Percentiles rank a stretch among this genome's conserved stretches.
These are phyloP conservation scores for Rhinichthys klamathensis DNA, from an alignment of 2,113 vertebrate species.

Conservation along the genomic window DNA sequence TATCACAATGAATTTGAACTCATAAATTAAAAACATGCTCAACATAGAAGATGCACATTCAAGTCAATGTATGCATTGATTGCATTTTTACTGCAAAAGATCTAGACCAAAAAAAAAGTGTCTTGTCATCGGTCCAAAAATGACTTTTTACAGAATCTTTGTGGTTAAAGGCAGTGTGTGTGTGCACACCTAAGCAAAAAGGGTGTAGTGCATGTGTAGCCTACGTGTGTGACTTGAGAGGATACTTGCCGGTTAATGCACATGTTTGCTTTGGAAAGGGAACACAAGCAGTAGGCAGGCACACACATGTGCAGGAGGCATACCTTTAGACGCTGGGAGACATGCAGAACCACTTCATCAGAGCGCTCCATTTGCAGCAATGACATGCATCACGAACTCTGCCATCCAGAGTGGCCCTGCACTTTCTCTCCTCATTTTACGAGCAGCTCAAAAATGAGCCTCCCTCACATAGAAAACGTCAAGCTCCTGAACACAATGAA, in stretches of 20 bases:
- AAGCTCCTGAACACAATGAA: conserved; percentile 32
- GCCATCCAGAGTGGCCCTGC: conserved; percentile 31
- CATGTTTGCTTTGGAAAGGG: conserved; percentile 42
- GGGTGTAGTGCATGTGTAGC: conserved; percentile 9
- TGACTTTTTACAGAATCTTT: background rate
- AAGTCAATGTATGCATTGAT: background rate
- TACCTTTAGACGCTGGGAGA: conserved; percentile 56
- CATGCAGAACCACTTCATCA: conserved; percentile 62
- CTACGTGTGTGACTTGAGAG: background rate
- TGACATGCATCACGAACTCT: conserved; percentile 64
- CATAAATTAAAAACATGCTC: background rate
- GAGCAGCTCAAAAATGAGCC: background rate
- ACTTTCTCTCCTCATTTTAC: conserved; percentile 13
- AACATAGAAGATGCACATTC: background rate
- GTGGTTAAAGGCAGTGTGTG: conserved; percentile 21
- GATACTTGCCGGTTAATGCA: conserved; percentile 5
- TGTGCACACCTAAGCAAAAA: conserved; percentile 9
- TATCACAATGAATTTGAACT: background rate
- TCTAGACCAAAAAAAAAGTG: too few species aligned
- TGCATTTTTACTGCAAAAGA: background rate
- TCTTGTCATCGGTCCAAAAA: background rate
- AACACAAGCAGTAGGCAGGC: conserved; percentile 42
- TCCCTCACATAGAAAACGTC: background rate
- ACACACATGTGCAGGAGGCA: conserved; percentile 43
- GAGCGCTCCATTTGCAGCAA: conserved; percentile 68